Evolutionary conservation across 2,113 vertebrate species (phyloP), one percentile per base, ranked within the genome.

Genomic region (Pogonocichla stellata): DNA sequence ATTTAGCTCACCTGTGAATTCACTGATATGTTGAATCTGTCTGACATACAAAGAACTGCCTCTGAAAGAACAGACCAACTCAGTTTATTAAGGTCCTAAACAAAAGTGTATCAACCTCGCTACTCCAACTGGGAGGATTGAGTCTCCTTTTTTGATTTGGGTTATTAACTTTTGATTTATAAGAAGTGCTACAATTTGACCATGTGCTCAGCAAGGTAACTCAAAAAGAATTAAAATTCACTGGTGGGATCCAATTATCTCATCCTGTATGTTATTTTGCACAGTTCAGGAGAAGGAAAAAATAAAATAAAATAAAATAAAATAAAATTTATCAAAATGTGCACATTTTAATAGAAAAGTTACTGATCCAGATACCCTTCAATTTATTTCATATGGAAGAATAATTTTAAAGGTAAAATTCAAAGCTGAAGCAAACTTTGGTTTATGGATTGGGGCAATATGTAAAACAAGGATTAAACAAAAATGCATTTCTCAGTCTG

Each of bases 141-240:
- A 79, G 19, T 62, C 24, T 83, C 20, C 33, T 34, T 75, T 81
- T 71, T 75, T 80, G 24, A 13, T 93, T 82, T 57, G 48, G 10
- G 12, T 65, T 92, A 80, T 73, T 92, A 90, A 42, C 29, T 29
- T 80, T 89, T 72, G 19, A 48, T 91, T 93, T 91, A 54, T 71
- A 88, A 48, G 45, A 78, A 72, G 10, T 51, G 54, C 45, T 70
- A 42, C 24, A 22, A 62, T 78, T 77, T 83, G 51, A 18, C 90
- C 11, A 9, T 66, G 33, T 62, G 29, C 15, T 86, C 57, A 92
- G 71, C 25, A 86, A 93, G 38, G 51, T 73, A 86, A 71, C 26
- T 22, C 82, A 51, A 83, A 94, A 82, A 66, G 7, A 90, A 93
- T 71, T 88, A 62, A 94, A 88, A 94, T 93, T 90, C 43, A 73